Percentiles rank a stretch among this genome's conserved stretches.
These are phyloP conservation scores for Scolanthus callimorphus DNA, from an alignment of 92 coral and sea anemone species.

Conservation along the genomic window DNA sequence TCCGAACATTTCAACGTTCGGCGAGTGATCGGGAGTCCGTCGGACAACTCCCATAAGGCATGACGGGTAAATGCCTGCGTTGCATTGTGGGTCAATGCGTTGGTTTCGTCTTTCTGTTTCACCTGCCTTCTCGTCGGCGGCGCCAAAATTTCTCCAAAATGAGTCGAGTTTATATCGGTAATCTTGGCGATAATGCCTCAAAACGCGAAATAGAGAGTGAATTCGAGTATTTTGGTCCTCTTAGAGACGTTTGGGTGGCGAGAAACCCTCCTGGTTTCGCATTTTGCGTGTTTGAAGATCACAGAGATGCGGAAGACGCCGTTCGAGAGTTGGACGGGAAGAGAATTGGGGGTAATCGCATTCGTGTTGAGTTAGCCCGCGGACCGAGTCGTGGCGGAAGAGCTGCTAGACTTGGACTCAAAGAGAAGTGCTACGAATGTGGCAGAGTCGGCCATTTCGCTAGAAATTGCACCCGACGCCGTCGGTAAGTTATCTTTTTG, in stretches of 20 bases:
- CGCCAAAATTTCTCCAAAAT: conserved; percentile 19
- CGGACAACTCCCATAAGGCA: conserved; percentile 10
- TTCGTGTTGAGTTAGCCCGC: conserved; percentile 96
- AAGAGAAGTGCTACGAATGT: conserved; percentile 96
- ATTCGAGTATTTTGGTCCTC: conserved; percentile 75
- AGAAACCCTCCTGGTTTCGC: conserved; percentile 99
- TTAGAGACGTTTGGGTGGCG: conserved; percentile 99
- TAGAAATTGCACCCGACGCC: conserved; percentile 80
- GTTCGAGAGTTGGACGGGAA: conserved; percentile 71
- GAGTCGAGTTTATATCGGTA: conserved; percentile 94
- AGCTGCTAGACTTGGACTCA: conserved; percentile 71
- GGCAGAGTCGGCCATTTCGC: conserved; percentile 95
- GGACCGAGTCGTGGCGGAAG: conserved; percentile 97
- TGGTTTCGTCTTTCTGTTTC: too few relatives aligned
- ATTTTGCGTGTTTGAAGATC: conserved; percentile 91
- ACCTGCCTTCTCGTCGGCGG: conserved; percentile 7
- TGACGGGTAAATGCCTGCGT: conserved; percentile 16
- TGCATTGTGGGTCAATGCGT: neutral
- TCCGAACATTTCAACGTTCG: too few relatives aligned
- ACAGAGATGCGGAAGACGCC: conserved; percentile 96
- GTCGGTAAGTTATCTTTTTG: conserved; percentile 1
- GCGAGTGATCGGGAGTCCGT: too few relatives aligned
- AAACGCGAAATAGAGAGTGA: conserved; percentile 93
- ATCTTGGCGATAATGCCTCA: conserved; percentile 88
- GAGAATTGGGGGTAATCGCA: conserved; percentile 57